Evolutionary conservation across 1,140 invertebrate genomes (phyloP), one percentile per base, ranked within the genome.

Genomic region (Ceratina australensis): DNA sequence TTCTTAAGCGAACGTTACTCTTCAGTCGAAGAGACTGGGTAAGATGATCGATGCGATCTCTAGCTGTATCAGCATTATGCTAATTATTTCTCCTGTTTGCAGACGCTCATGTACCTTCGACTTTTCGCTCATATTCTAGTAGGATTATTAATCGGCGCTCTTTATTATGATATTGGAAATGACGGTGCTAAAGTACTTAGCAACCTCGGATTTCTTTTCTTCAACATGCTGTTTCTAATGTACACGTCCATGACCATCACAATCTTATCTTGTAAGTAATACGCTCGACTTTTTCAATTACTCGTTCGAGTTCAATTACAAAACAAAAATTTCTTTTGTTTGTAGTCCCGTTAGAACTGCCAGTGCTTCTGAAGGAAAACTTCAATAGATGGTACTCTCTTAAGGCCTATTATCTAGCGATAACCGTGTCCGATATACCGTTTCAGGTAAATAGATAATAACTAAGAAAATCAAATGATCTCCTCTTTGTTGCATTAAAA

Each of bases 171-270:
- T 85, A 98, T 98, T 85, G 98, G 98, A 74, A 97, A 98, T 87
- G 97, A 98, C 88, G 98, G 97, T 81, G 96, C 96, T 80, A 98
- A 99, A 93, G 97, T 98, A 28, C 95, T 98, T 63, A 98, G 98
- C 90, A 99, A 99, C 91, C 95, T 98, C 84, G 98, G 98, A 71
- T 99, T 98, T 93, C 93, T 99, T 0, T 99, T 99, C 93, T 99
- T 99, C 95, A 98, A 98, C 89, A 97, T 99, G 96, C 93, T 99
- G 80, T 99, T 99, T 94, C 95, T 99, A 59, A 99, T 99, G 97
- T 99, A 99, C 93, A 98, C 98, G 1, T 98, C 98, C 0, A 98
- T 99, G 95, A 99, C 98, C 89, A 98, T 98, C 75, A 99, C 98
- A 12, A 98, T 99, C 88, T 94, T 99, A 75, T 99, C 98, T 83